Conservation (phyloP, 2,888 invertebrate species). For the Philhelius pedissequus region DNA sequence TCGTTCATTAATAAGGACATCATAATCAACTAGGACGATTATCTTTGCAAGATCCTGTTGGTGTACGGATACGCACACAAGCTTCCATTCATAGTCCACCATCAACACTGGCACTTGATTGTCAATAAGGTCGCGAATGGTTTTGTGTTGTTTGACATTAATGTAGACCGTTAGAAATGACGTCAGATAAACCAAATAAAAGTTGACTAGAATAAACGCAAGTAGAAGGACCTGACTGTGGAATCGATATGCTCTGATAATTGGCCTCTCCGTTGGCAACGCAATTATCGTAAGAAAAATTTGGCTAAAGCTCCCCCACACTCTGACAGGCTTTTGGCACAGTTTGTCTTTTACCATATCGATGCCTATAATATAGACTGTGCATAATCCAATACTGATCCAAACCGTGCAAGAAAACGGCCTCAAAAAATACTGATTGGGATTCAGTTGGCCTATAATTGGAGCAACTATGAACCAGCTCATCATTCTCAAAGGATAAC, state of each 20-base stretch:
- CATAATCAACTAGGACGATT: background rate
- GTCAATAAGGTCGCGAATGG: background rate
- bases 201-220: background rate
- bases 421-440: background rate
- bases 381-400: background rate
- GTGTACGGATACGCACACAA: background rate
- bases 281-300: background rate
- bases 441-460: background rate
- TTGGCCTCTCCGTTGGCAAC: background rate
- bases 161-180: conserved; percentile 5
- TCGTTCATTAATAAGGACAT: background rate
- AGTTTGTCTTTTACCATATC: background rate
- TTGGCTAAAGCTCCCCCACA: background rate
- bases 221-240: background rate
- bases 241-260: background rate
- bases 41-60: background rate
- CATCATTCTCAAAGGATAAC: background rate
- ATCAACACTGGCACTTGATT: background rate
- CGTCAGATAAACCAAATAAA: background rate
- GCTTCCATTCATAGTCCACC: background rate
- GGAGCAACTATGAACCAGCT: background rate
- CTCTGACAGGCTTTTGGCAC: background rate
- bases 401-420: background rate
- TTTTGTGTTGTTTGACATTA: background rate
- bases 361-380: background rate